Base-by-base conservation (phyloP, 2,797 vertebrate species). In the Anomalospiza imberbis region DNA sequence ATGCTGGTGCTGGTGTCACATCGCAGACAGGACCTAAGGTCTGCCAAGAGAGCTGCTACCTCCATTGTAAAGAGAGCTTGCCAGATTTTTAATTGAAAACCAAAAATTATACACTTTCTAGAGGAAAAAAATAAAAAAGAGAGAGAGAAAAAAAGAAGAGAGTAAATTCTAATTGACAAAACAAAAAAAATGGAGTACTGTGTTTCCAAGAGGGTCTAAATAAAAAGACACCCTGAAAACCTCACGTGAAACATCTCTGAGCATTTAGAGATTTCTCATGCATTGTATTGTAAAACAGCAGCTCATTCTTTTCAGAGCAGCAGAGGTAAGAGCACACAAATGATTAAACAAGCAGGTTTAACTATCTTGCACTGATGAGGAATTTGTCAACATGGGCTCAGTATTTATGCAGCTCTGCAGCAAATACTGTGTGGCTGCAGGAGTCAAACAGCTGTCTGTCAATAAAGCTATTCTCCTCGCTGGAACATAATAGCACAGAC, bases 321-420 rank as follows among this genome's bases (percentile, higher is more conserved):
- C 93, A 70, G 80, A 90, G 70, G 76, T 86, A 95, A 87, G 73
- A 79, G 83, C 60, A 57, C 78, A 88, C 86, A 82, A 92, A 91
- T 71, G 90, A 94, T 94, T 96, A 95, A 97, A 94, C 85, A 95
- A 90, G 92, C 86, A 89, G 92, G 92, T 95, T 96, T 96, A 94
- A 94, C 94, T 85, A 9, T 74, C 95, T 87, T 47, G 55, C 45
- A 50, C 85, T 83, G 83, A 93, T 0, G 9, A 94, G 75, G 83
- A 95, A 94, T 95, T 94, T 96, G 94, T 96, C 96, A 94, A 93
- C 93, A 91, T 1, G 28, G 60, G 85, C 93, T 91, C 34, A 0
- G 88, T 77, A 94, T 94, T 95, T 91, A 72, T 87, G 88, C 14
- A 34, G 63, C 82, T 79, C 85, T 75, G 88, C 75, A 55, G 92